Evolutionary conservation across 1,140 invertebrate species (phyloP), one percentile per base, ranked within the genome.

Genomic region (Wasmannia auropunctata): DNA sequence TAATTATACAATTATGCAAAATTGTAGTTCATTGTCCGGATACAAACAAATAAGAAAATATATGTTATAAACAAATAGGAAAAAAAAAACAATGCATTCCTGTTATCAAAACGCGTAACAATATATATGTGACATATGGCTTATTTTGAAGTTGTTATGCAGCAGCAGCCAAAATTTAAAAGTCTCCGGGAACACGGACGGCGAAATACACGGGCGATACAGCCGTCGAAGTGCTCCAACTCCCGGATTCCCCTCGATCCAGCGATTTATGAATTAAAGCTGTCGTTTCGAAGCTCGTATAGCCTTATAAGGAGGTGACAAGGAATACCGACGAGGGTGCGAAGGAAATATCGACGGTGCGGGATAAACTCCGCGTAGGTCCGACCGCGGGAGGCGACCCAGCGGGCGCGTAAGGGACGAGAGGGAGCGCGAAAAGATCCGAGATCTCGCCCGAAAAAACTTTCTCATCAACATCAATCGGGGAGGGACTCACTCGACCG

Each of bases 281-380:
- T 92, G 81, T 69, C 86, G 90, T 92, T 93, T 93, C 89, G 91
- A 94, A 93, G 91, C 75, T 54, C 28, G 72, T 90, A 93, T 94
- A 91, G 60, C 94, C 93, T 92, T 94, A 94, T 94, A 94, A 90
- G 94, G 94, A 90, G 92, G 49, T 70, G 84, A 83, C 22, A 60
- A 14, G 43, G 62, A 77, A 88, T 56, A 69, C 58, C 43, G 43
- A 75, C 62, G 34, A 37, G 56, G 54, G 14, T 58, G 37, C 43
- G 69, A 86, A 81, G 16, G 43, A 63, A 79, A 75, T 88, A 75
- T 69, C 22, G 81, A 77, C 60, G n/a, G 16, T 19, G 37, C 16
- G n/a, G n/a, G 58, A 28, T 28, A 37, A 11, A 31, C 34, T 31
- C n/a, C n/a, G n/a, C 8, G 10, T 11, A n/a, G 2, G 4, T 65